Evolutionary conservation across 2,797 vertebrate species (phyloP).

Genomic region (Tokudaia tokunoshimensis): DNA sequence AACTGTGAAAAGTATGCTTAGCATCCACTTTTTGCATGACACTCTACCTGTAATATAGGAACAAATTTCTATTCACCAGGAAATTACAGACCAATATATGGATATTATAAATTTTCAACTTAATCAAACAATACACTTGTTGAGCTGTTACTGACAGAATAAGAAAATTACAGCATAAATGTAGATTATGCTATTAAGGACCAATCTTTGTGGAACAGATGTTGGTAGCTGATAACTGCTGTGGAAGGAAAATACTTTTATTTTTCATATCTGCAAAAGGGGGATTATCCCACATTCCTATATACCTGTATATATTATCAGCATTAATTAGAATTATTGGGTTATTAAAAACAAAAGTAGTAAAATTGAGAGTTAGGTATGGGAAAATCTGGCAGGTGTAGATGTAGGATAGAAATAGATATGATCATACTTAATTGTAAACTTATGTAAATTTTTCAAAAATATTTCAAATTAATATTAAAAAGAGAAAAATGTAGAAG

Average conservation of each 20-base stretch:
- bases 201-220: not conserved
- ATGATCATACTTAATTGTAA: not conserved
- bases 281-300: too few species aligned
- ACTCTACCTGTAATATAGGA: not conserved
- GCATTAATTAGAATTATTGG: not conserved
- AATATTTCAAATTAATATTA: not conserved
- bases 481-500: not conserved
- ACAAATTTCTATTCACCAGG: not conserved
- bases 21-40: not conserved
- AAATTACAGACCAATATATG: not conserved
- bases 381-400: too few species aligned
- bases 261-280: not conserved
- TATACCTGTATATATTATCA: not conserved
- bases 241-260: accelerated
- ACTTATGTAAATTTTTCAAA: not conserved
- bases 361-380: not conserved
- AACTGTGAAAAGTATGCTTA: not conserved
- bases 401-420: not conserved
- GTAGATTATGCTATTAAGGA: not conserved
- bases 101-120: not conserved
- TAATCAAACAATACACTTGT: not conserved
- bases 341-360: not conserved
- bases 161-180: not conserved
- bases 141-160: not conserved
- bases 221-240: not conserved